A percentile compares a stretch with the other conserved stretches of the same genome.
These are phyloP conservation scores for Eospalax fontanierii DNA, from an alignment of 2,797 vertebrate genomes.

Conservation along the genomic window DNA sequence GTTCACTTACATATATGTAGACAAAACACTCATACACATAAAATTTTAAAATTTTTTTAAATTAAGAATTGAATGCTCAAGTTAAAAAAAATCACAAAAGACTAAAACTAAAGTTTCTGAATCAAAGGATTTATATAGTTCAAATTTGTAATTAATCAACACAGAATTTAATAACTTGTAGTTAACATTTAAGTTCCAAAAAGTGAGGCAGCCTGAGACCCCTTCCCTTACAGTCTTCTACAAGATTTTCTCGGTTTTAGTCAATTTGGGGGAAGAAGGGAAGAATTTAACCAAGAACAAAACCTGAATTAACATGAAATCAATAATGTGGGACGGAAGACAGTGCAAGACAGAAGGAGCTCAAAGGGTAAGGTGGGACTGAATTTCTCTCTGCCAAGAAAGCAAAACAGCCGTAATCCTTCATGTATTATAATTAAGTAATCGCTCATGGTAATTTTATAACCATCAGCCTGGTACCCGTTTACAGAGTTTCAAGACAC, in stretches of 20 bases:
- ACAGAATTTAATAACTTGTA: no score
- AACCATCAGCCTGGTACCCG: not conserved
- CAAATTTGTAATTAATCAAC: no score
- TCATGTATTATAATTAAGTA: not conserved
- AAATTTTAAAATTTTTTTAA: no score
- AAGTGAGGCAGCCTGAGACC: not conserved
- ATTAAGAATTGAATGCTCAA: no score
- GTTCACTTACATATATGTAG: no score
- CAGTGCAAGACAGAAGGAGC: constrained; percentile 15
- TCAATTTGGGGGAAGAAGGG: not conserved
- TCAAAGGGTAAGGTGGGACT: not conserved
- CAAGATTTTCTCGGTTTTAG: not conserved
- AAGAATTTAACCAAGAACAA: not conserved
- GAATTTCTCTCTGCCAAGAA: constrained; percentile 42
- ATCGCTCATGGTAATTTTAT: not conserved
- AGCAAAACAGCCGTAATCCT: not conserved
- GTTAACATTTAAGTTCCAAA: not conserved
- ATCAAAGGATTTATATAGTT: no score
- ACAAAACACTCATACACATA: no score
- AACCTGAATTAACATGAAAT: not conserved
- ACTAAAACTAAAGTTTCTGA: not conserved
- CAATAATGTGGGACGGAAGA: constrained; percentile 10
- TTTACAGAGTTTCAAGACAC: not conserved
- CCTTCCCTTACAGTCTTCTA: not conserved
- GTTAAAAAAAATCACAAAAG: no score